Evolutionary conservation across 1,140 invertebrate genomes (phyloP), one percentile per base, ranked within the genome.

Genomic region (Spodoptera litura): DNA sequence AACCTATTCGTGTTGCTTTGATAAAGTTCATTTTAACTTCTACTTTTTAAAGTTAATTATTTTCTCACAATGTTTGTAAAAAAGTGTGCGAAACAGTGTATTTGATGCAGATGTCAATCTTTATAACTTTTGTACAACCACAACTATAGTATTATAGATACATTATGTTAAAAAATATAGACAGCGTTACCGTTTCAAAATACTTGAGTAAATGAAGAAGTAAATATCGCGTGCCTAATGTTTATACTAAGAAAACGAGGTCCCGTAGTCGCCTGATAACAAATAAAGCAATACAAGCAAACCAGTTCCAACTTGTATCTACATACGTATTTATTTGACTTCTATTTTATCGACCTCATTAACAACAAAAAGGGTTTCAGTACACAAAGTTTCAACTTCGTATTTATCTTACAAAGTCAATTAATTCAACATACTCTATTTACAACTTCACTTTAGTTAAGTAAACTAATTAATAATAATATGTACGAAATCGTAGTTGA

Each of bases 211-310:
- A 71, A 71, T 38, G 68, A 44, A 44, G 6, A 44, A 44, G 38
- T 44, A 44, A 44, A 27, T 56, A 71, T 71, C 68, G 68, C 52
- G 68, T 70, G 66, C 51, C 62, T 53, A 27, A 70, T 70, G 66
- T 71, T 70, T 35, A 11, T 56, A 71, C 52, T 56, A 15, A 56
- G 68, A 56, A 53, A 71, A 56, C 20, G 31, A 56, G 52, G 68
- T 56, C 68, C 68, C 68, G 52, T 71, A 71, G 68, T 56, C 68
- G 53, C 52, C 51, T 71, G 68, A 71, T 71, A 71, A 71, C 68
- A 71, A 71, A 71, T 55, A 71, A 53, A 71, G 66, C 66, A 53
- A 70, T 53, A 70, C 51, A 70, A 70, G 49, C 68, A 55, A 27
- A 71, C 51, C 68, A 15, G 56, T 38, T 71, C 68, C 20, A 71